Percentiles rank a stretch among this genome's conserved stretches.
Evolutionary conservation across 2,113 vertebrate species (phyloP).

Genomic region (Lophura nycthemera): DNA sequence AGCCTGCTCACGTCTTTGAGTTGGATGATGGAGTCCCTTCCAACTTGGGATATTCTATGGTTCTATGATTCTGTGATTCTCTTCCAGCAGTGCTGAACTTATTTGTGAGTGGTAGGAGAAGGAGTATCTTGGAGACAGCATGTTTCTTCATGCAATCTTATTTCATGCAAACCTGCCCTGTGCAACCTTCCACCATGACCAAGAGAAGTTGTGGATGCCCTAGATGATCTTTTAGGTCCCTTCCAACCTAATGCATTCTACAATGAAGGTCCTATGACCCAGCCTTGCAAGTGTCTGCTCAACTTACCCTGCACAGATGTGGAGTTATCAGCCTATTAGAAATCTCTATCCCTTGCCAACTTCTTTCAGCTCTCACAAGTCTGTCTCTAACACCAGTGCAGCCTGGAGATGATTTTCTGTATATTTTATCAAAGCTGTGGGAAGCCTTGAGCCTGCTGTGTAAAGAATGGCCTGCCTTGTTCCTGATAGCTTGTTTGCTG

Average conservation of each 20-base stretch:
- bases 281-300: not conserved
- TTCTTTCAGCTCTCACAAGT: not conserved
- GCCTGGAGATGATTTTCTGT: not conserved
- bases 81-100: not conserved
- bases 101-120: not conserved
- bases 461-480: constrained; percentile 1
- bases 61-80: too few relatives aligned
- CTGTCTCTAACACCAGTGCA: not conserved
- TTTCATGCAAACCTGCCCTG: too few relatives aligned
- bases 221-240: too few relatives aligned
- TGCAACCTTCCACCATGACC: not conserved
- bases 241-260: too few relatives aligned
- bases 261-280: not conserved
- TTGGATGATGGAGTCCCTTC: too few relatives aligned
- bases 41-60: too few relatives aligned
- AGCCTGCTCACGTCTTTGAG: too few relatives aligned
- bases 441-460: not conserved
- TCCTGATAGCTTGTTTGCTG: constrained; percentile 29
- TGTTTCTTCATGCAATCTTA: not conserved
- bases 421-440: not conserved
- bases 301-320: not conserved
- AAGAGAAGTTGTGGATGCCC: too few relatives aligned
- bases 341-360: not conserved
- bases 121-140: too few relatives aligned
- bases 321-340: not conserved